These are phyloP conservation scores for Gibbula magus DNA, from an alignment of 2,888 invertebrate genomes.

Conservation along the genomic window DNA sequence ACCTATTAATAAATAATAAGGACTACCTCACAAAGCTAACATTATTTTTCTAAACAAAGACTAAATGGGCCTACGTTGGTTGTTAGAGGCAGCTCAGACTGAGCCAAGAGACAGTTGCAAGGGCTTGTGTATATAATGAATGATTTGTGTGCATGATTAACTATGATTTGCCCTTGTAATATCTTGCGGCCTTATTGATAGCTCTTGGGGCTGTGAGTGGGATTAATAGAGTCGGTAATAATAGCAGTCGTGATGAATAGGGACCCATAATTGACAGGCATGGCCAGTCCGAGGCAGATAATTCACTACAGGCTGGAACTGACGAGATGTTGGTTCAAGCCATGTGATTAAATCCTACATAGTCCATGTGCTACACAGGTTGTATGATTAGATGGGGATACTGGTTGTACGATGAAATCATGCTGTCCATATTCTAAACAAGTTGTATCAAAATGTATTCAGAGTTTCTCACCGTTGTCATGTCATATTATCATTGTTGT, in stretches of 20 bases:
- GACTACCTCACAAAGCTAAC: background rate
- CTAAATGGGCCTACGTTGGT: background rate
- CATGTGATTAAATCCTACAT: constrained; percentile 12
- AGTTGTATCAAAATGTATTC: too few species aligned
- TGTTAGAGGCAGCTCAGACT: background rate
- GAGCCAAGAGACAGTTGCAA: background rate
- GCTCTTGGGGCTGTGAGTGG: constrained; percentile 9
- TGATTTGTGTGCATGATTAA: constrained; percentile 23
- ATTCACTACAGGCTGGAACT: constrained; percentile 19
- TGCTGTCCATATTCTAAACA: too few species aligned
- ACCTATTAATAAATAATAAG: constrained; percentile 21
- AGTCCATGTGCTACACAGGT: constrained; percentile 4
- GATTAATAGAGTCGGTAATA: constrained; percentile 25
- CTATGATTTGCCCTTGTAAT: constrained; percentile 24
- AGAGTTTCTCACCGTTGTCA: too few species aligned
- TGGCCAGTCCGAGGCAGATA: constrained; percentile 14
- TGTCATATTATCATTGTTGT: too few species aligned
- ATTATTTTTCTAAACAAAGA: constrained; percentile 23
- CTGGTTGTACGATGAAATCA: too few species aligned
- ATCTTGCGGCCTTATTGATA: constrained; percentile 13
- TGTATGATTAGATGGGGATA: too few species aligned
- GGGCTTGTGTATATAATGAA: constrained; percentile 18
- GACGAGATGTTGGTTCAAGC: background rate
- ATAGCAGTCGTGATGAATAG: constrained; percentile 22
- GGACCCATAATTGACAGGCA: constrained; percentile 19